phyloP scores from a whole-genome alignment of 2,888 invertebrate species.

The Mythimna ferrago region DNA sequence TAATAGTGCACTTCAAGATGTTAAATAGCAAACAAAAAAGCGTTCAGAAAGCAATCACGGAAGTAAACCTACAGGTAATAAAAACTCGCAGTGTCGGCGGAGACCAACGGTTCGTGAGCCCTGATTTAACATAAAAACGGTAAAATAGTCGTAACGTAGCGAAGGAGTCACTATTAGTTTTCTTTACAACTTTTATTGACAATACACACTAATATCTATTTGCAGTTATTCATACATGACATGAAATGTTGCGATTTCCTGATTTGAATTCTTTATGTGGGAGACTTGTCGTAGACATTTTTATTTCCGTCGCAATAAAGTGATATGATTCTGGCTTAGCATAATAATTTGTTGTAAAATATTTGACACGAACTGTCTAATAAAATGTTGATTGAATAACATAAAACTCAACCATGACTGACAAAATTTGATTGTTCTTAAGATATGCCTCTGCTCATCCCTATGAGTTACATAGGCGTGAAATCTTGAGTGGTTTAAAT shows the following conservation, averaged over 20 bases:
- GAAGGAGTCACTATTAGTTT: conserved; percentile 86
- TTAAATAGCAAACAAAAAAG: conserved; percentile 64
- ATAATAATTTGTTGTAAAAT: conserved; percentile 15
- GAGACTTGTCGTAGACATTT: conserved; percentile 16
- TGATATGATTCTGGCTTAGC: neutral
- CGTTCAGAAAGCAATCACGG: conserved; percentile 66
- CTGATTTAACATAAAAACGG: conserved; percentile 79
- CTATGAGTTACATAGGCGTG: neutral
- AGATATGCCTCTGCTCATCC: neutral
- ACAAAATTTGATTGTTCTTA: neutral
- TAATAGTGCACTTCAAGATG: conserved; percentile 61
- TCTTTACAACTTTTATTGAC: conserved; percentile 85
- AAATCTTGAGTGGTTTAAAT: neutral
- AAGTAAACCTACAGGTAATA: conserved; percentile 67
- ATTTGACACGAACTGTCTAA: neutral
- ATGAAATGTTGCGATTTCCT: conserved; percentile 63
- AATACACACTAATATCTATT: conserved; percentile 73
- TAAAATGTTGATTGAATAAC: neutral
- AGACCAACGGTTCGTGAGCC: conserved; percentile 71
- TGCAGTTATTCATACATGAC: conserved; percentile 70
- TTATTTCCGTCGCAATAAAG: conserved; percentile 28
- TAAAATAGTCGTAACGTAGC: conserved; percentile 83
- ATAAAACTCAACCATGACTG: neutral
- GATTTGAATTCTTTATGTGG: conserved; percentile 63
- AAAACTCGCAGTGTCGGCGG: conserved; percentile 55